These are phyloP conservation scores for Acleris cristana DNA, from an alignment of 2,888 invertebrate genomes.

Conservation along the genomic window DNA sequence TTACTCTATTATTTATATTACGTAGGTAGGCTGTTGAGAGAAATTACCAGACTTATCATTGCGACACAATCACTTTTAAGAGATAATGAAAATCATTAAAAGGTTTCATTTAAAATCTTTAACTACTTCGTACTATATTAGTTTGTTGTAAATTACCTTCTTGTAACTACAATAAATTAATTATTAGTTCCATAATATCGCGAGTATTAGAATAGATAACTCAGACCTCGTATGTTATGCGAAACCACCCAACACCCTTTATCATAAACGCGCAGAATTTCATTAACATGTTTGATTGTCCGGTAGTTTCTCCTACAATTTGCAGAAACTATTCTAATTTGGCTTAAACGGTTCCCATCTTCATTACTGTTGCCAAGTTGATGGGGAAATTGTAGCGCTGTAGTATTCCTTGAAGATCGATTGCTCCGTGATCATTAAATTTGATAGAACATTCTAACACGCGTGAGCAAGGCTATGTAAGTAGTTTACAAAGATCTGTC, in stretches of 20 bases:
- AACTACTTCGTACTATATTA: no score
- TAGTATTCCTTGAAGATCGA: slow-evolving; percentile 8
- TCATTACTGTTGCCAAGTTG: slow-evolving; percentile 52
- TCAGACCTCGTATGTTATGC: not conserved
- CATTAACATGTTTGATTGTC: slow-evolving; percentile 37
- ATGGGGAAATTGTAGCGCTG: slow-evolving; percentile 41
- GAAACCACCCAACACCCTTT: slow-evolving; percentile 23
- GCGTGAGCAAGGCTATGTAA: no score
- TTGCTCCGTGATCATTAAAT: not conserved
- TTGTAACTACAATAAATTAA: no score
- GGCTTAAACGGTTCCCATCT: slow-evolving; percentile 55
- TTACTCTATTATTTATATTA: no score
- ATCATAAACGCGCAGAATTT: slow-evolving; percentile 32
- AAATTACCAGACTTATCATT: no score
- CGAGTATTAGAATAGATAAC: not conserved
- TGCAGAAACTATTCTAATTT: slow-evolving; percentile 63
- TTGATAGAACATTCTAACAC: not conserved
- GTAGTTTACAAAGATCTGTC: no score
- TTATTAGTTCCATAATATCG: no score
- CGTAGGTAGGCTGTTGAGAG: no score
- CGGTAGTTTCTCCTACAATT: slow-evolving; percentile 43
- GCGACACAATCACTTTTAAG: no score
- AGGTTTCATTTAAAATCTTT: not conserved
- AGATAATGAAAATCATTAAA: slow-evolving; percentile 8
- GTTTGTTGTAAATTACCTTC: no score